Percentiles rank a stretch among this genome's conserved stretches.
These are phyloP conservation scores for Amiota minor DNA, from an alignment of 2,888 invertebrate species.

Conservation along the genomic window DNA sequence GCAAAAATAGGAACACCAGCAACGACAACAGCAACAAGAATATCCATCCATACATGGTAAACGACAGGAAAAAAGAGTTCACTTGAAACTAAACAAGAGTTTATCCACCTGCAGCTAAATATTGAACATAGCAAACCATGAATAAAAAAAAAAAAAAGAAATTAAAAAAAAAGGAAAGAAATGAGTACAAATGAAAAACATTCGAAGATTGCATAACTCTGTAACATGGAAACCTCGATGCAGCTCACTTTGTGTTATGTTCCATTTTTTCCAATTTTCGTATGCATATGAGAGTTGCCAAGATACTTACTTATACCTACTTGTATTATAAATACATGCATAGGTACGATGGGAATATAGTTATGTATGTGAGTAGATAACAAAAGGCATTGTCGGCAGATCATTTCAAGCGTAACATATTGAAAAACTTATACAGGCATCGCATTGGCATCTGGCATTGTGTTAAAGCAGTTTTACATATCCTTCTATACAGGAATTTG, in stretches of 20 bases:
- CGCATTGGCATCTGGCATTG: not conserved
- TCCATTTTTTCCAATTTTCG: too few species aligned
- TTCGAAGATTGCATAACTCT: conserved; percentile 14
- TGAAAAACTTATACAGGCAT: conserved; percentile 24
- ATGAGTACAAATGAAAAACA: not conserved
- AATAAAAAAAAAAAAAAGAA: not conserved
- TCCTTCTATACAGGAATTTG: not conserved
- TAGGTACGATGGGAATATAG: too few species aligned
- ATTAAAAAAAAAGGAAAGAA: not conserved
- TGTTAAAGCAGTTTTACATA: conserved; percentile 4
- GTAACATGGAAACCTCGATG: not conserved
- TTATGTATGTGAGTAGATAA: not conserved
- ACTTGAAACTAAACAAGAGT: conserved; percentile 23
- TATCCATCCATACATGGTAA: not conserved
- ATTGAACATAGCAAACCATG: not conserved
- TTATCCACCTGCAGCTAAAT: conserved; percentile 14
- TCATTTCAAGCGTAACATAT: conserved; percentile 27
- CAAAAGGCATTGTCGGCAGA: conserved; percentile 21
- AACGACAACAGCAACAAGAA: not conserved
- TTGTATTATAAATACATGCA: too few species aligned
- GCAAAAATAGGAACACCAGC: not conserved
- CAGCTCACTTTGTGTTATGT: not conserved
- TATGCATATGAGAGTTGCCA: too few species aligned
- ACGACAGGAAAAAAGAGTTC: conserved; percentile 11
- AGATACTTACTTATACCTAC: too few species aligned